These are phyloP conservation scores for Takifugu rubripes DNA, from an alignment of 2,797 vertebrate genomes.

Conservation along the genomic window DNA sequence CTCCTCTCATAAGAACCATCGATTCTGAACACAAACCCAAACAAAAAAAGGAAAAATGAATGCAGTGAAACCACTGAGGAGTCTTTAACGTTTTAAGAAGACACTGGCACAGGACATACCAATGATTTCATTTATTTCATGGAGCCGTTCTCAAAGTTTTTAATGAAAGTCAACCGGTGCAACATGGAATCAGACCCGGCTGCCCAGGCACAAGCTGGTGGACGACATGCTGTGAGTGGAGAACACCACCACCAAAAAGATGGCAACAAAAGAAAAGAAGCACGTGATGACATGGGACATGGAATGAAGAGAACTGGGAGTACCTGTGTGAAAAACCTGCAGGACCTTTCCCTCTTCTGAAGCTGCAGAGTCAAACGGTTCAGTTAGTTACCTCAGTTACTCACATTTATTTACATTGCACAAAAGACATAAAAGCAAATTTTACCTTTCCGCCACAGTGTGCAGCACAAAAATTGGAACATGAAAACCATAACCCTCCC, in stretches of 20 bases:
- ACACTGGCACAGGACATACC: conserved; percentile 1
- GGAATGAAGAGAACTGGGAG: conserved; percentile 60
- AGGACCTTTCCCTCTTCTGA: conserved; percentile 98
- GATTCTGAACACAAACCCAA: conserved; percentile 38
- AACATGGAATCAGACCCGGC: conserved; percentile 16
- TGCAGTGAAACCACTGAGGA: conserved; percentile 56
- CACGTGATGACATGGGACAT: conserved; percentile 28
- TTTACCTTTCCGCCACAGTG: not conserved
- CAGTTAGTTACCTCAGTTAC: conserved; percentile 55
- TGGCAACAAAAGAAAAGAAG: not conserved
- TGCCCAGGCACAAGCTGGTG: conserved; percentile 11
- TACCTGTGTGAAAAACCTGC: conserved; percentile 98
- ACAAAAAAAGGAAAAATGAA: conserved; percentile 30
- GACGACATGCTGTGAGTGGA: conserved; percentile 52
- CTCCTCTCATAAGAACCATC: conserved; percentile 46
- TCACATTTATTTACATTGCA: conserved; percentile 40
- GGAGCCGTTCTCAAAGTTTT: conserved; percentile 54
- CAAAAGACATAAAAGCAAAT: conserved; percentile 7
- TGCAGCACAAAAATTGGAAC: not conserved
- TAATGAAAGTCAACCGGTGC: conserved; percentile 28
- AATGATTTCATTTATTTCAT: not conserved
- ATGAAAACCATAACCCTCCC: too few species aligned
- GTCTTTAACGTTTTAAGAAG: conserved; percentile 28
- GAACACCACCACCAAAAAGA: not conserved
- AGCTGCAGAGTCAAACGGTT: conserved; percentile 89